These are phyloP conservation scores for Diarsia dahlii DNA, from an alignment of 2,888 invertebrate species.

Conservation along the genomic window DNA sequence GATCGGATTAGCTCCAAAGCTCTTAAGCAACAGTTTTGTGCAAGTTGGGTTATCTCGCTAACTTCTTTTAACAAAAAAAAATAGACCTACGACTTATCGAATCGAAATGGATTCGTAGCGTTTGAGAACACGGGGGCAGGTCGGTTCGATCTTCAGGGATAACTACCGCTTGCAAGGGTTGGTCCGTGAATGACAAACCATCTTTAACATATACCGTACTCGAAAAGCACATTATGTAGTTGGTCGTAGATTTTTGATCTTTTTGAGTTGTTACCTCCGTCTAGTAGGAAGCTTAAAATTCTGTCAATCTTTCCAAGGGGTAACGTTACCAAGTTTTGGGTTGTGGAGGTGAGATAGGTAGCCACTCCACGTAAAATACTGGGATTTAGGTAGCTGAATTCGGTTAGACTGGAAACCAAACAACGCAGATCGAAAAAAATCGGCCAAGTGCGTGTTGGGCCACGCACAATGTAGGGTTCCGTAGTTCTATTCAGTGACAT, in stretches of 20 bases:
- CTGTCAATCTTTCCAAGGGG: not conserved
- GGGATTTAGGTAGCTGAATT: not conserved
- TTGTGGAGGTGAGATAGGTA: not conserved
- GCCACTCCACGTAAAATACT: not conserved
- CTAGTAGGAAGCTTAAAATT: not conserved
- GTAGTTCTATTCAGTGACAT: too few relatives aligned
- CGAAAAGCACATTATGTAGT: not conserved
- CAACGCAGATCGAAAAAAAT: too few relatives aligned
- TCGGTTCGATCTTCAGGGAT: not conserved
- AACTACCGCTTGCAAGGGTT: not conserved
- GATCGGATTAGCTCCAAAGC: too few relatives aligned
- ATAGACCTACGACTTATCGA: too few relatives aligned
- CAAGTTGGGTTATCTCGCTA: too few relatives aligned
- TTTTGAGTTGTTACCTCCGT: not conserved
- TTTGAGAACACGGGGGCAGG: too few relatives aligned
- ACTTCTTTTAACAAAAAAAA: too few relatives aligned
- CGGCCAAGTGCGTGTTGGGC: too few relatives aligned
- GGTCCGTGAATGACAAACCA: not conserved
- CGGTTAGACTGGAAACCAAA: not conserved
- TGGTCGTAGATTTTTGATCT: not conserved
- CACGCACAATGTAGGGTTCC: too few relatives aligned
- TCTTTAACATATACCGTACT: not conserved
- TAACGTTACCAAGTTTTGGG: not conserved
- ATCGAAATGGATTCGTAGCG: too few relatives aligned
- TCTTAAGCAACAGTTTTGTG: too few relatives aligned